A percentile compares a stretch with the other conserved stretches of the same genome.
phyloP scores from a whole-genome alignment of 2,888 invertebrate genomes.

The Aporophyla lueneburgensis region DNA sequence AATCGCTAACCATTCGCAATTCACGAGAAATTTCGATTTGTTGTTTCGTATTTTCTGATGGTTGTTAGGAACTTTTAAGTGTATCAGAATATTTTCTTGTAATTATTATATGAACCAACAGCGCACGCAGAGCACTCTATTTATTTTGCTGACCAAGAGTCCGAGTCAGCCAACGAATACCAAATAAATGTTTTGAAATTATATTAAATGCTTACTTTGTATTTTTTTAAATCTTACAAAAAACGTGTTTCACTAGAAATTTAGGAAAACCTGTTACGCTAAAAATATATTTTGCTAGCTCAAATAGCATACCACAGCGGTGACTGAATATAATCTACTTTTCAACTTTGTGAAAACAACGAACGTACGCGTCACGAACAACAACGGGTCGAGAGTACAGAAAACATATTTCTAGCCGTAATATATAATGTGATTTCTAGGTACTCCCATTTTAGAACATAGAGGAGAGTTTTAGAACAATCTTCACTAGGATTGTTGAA shows the following conservation, averaged over 20 bases:
- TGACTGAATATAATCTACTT: not conserved
- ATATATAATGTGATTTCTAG: no score
- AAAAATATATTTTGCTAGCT: not conserved
- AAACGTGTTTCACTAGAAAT: not conserved
- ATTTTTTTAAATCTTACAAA: not conserved
- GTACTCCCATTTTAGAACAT: no score
- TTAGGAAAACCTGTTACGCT: not conserved
- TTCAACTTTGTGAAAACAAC: no score
- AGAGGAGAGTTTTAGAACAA: no score
- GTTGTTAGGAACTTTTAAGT: not conserved
- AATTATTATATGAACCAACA: not conserved
- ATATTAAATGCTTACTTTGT: slow-evolving; percentile 14
- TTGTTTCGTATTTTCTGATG: not conserved
- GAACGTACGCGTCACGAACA: no score
- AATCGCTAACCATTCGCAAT: not conserved
- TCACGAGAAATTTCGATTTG: not conserved
- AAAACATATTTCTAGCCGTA: no score
- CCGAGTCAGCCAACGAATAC: not conserved
- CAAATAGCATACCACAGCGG: not conserved
- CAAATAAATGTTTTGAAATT: slow-evolving; percentile 21
- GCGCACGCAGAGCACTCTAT: not conserved
- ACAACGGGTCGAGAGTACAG: no score
- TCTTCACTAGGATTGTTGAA: no score
- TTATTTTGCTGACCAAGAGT: slow-evolving; percentile 1
- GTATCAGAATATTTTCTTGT: not conserved